Evolutionary conservation across 2,888 invertebrate genomes (phyloP).

Genomic region (Epsilonema sp.): DNA sequence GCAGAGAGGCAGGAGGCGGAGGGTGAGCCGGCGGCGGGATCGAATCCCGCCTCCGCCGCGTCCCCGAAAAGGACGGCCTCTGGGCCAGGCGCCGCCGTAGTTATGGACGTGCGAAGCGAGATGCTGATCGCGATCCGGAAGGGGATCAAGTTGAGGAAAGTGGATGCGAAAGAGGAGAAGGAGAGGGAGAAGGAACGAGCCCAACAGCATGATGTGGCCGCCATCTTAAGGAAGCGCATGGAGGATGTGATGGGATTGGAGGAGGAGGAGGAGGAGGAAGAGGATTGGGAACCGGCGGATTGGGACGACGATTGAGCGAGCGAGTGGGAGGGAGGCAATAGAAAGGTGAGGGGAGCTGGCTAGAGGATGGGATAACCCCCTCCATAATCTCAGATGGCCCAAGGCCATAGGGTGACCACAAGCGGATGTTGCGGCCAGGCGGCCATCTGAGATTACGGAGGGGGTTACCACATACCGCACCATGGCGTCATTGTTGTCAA

Average conservation of each 20-base stretch:
- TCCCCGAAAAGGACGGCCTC: not conserved
- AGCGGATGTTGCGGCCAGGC: too few species aligned
- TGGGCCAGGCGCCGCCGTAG: too few species aligned
- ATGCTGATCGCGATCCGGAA: conserved; percentile 21
- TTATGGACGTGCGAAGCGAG: conserved; percentile 9
- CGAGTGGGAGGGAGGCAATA: not conserved
- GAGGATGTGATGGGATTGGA: conserved; percentile 16
- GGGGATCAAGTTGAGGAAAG: conserved; percentile 21
- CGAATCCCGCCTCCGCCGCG: not conserved
- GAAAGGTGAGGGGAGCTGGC: too few species aligned
- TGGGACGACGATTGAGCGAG: conserved; percentile 16
- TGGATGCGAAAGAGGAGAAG: conserved; percentile 17
- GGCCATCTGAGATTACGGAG: too few species aligned
- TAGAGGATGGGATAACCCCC: too few species aligned
- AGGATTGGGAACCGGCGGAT: conserved; percentile 16
- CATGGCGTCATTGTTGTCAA: too few species aligned
- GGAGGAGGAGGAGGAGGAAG: conserved; percentile 7
- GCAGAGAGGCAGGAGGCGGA: not conserved
- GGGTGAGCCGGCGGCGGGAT: not conserved
- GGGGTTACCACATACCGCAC: too few species aligned
- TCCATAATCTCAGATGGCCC: too few species aligned
- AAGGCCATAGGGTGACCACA: too few species aligned
- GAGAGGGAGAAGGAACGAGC: conserved; percentile 15
- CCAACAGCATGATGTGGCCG: conserved; percentile 22
- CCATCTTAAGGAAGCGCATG: conserved; percentile 23